These are phyloP conservation scores for Antidorcas marsupialis DNA, from an alignment of 2,113 vertebrate species.

Conservation along the genomic window DNA sequence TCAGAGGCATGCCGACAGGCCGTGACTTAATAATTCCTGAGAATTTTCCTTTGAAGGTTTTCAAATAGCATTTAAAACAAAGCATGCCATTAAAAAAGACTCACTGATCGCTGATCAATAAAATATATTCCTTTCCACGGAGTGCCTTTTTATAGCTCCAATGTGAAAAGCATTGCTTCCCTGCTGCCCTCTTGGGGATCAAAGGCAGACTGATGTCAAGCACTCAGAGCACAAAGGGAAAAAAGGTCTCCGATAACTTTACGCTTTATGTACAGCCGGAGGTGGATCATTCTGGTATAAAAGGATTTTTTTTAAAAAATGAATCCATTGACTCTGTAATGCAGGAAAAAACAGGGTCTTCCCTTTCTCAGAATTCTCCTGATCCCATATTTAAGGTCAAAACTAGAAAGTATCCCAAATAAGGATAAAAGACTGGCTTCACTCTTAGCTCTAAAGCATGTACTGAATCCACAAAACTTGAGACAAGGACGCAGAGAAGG, in stretches of 20 bases:
- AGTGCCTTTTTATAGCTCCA: background rate
- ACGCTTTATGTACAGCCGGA: background rate
- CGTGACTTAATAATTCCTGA: background rate
- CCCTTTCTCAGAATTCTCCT: background rate
- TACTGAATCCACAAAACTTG: background rate
- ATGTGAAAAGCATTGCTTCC: background rate
- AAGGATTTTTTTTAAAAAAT: background rate
- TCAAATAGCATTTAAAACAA: conserved; percentile 1
- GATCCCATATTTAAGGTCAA: background rate
- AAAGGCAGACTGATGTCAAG: background rate
- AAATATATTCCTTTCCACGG: background rate
- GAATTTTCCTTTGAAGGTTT: background rate
- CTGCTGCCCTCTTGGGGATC: background rate
- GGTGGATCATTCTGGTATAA: background rate
- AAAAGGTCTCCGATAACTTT: background rate
- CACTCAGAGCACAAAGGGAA: background rate
- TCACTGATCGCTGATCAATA: conserved; percentile 16
- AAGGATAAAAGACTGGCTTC: background rate
- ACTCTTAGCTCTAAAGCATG: background rate
- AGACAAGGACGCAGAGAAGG: background rate
- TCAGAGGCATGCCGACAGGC: background rate
- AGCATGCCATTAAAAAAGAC: conserved; percentile 4
- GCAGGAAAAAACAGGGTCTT: background rate
- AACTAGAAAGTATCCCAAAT: background rate
- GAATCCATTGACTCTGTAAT: background rate